Conservation (phyloP, 37 sponge, comb jelly and placozoan species). For the Halichondria panicea region DNA sequence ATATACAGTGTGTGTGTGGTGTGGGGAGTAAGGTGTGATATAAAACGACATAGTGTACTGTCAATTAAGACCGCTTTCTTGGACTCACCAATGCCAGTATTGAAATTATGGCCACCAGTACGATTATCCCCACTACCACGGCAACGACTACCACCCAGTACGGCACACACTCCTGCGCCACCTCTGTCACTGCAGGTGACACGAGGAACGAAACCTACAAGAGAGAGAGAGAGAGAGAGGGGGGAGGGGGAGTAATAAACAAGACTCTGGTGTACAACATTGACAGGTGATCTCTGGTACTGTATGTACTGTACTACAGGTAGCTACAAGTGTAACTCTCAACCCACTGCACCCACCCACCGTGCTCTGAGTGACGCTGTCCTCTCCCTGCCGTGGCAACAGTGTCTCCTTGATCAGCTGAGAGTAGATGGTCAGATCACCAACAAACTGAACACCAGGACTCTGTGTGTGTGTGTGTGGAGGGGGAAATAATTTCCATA, state of each 20-base stretch:
- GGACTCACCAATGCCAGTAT: constrained; percentile 24
- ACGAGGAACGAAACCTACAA: not conserved
- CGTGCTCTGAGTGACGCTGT: not conserved
- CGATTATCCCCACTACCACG: constrained; percentile 36
- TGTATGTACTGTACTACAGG: not conserved
- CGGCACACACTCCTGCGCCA: constrained; percentile 14
- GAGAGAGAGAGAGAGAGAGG: not conserved
- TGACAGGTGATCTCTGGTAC: too few relatives aligned
- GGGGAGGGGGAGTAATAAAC: not conserved
- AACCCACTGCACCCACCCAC: too few relatives aligned
- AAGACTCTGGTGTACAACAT: not conserved
- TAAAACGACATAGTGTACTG: not conserved
- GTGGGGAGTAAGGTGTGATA: not conserved
- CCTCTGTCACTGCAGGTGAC: constrained; percentile 23
- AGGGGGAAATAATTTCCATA: not conserved
- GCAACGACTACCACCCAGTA: constrained; percentile 44
- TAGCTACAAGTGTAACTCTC: not conserved
- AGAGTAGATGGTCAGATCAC: not conserved
- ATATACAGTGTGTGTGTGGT: not conserved
- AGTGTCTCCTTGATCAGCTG: not conserved
- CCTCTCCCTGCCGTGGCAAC: not conserved
- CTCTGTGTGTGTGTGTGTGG: constrained; percentile 2
- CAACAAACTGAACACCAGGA: not conserved
- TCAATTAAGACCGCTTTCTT: not conserved
- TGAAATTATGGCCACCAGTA: constrained; percentile 15